Base-by-base conservation (phyloP, 2,888 invertebrate species). In the Acanthopleura granulata region DNA sequence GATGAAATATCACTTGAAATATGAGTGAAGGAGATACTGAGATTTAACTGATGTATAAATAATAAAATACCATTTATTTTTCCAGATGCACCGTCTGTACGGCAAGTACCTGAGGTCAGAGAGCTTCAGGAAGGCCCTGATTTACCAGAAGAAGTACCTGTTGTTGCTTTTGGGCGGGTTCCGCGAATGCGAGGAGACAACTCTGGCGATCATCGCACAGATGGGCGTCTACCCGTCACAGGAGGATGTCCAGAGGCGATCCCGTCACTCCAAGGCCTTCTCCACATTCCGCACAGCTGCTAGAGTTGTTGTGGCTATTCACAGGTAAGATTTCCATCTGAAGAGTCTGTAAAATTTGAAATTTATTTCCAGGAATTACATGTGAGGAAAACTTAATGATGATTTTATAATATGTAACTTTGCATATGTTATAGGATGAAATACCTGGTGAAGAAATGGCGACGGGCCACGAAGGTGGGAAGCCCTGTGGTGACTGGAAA, bases 91-190 rank as follows among this genome's bases (percentile, higher is more conserved):
- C 78, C 80, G 88, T 49, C 76, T 90, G 72, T 90, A 89, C 76
- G 87, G 88, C 22, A 93, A 93, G 84, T 95, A 94, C 88, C 91
- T 96, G 81, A 93, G 95, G 50, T 93, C 95, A 6, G 95, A 97
- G 88, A 96, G 96, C 87, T 95, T 95, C 84, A 93, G 95, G 76
- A 97, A 96, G 89, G 95, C 97, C 18, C 92, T 98, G 74, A 93
- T 95, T 73, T 97, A 95, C 93, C 98, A 98, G 92, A 98, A 98
- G 91, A 93, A 94, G 27, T 97, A 97, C 90, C 91, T 98, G 74
- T 92, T 95, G 79, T 92, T 94, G 22, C 93, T 95, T 76, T 88
- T 95, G 69, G 91, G 88, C 79, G 93, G 92, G 69, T 94, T 90
- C 92, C 93, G 93, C 88, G 91, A 90, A 75, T 85, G 85, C 22